Conservation (phyloP, 2,797 vertebrate species). For the Chaetodon trifasciatus region DNA sequence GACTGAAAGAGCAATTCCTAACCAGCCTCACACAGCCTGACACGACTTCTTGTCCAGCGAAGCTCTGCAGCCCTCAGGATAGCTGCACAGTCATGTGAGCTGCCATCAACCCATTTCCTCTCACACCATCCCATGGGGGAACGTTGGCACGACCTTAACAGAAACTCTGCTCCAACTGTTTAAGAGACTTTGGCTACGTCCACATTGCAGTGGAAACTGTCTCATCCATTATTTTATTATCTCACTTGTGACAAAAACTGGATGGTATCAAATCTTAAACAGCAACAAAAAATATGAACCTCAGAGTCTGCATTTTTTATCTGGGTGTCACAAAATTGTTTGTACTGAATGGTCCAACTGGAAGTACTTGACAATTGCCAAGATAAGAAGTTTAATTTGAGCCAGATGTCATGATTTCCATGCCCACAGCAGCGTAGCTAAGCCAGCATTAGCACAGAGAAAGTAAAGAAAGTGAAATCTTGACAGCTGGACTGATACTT, state of each 20-base stretch:
- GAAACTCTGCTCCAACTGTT: slow-evolving; percentile 39
- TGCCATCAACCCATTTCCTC: slow-evolving; percentile 56
- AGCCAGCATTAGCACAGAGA: neutral
- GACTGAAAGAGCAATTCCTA: slow-evolving; percentile 44
- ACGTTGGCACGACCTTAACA: slow-evolving; percentile 41
- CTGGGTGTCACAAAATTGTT: neutral
- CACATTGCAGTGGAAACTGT: slow-evolving; percentile 9
- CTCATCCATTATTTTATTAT: slow-evolving; percentile 22
- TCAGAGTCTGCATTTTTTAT: accelerated
- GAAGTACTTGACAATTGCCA: neutral
- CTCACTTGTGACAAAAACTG: slow-evolving; percentile 7
- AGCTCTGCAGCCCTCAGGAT: slow-evolving; percentile 51
- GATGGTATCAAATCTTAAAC: neutral
- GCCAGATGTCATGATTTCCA: neutral
- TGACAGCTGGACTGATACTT: too few species aligned
- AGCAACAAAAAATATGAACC: neutral
- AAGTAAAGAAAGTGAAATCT: neutral
- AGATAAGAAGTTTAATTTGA: neutral
- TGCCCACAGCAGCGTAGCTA: neutral
- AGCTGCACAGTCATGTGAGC: slow-evolving; percentile 52
- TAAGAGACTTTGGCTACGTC: slow-evolving; percentile 16
- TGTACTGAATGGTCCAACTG: neutral
- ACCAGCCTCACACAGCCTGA: slow-evolving; percentile 24
- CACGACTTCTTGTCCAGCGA: slow-evolving; percentile 42
- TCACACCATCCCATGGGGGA: slow-evolving; percentile 44